Evolutionary conservation across 2,888 invertebrate genomes (phyloP).

Genomic region (Mimumesa dahlbomi): DNA sequence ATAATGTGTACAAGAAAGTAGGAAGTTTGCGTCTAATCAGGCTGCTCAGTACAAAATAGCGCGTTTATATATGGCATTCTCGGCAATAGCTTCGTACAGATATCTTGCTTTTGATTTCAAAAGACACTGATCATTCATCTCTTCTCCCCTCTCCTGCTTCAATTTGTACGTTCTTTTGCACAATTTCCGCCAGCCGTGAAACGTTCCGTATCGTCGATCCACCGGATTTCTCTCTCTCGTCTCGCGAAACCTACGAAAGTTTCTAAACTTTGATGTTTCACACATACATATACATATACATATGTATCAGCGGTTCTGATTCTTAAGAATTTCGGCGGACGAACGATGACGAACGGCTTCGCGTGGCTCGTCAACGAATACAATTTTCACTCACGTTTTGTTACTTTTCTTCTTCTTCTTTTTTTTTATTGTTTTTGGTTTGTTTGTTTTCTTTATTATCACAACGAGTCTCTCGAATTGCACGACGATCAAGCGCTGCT

Average conservation of each 20-base stretch:
- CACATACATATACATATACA: too few relatives aligned
- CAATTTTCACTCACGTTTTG: conserved; percentile 36
- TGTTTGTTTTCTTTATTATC: conserved; percentile 26
- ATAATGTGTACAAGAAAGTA: conserved; percentile 78
- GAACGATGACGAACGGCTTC: conserved; percentile 5
- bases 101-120: conserved; percentile 62
- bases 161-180: conserved; percentile 49
- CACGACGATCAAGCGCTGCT: conserved; percentile 52
- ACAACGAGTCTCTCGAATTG: conserved; percentile 41
- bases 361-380: conserved; percentile 38
- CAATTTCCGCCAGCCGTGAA: conserved; percentile 24
- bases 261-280: too few relatives aligned
- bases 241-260: background rate
- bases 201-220: conserved; percentile 17
- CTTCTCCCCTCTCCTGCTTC: conserved; percentile 32
- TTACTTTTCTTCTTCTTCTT: too few relatives aligned
- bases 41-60: conserved; percentile 77
- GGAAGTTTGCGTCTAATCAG: conserved; percentile 78
- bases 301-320: too few relatives aligned
- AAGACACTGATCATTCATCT: conserved; percentile 49
- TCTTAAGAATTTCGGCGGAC: too few relatives aligned
- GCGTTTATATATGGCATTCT: conserved; percentile 75
- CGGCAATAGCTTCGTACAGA: conserved; percentile 71
- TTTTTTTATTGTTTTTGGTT: too few relatives aligned
- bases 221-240: background rate